A percentile compares a stretch with the other conserved stretches of the same genome.
phyloP scores from a whole-genome alignment of 2,797 vertebrate species.

The Borostomias antarcticus region DNA sequence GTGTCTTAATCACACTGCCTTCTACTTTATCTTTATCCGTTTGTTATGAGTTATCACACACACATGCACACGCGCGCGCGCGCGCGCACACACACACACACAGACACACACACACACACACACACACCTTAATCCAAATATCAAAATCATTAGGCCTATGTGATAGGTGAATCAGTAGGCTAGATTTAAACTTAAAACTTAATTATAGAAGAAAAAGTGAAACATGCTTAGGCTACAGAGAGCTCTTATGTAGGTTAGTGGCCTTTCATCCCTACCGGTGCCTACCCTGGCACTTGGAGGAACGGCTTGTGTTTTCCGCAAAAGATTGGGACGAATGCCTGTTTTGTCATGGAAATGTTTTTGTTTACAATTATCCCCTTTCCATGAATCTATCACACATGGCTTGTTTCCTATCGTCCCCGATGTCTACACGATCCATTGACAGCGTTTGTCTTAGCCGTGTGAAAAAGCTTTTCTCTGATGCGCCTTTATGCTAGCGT shows the following conservation, averaged over 20 bases:
- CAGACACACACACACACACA: constrained; percentile 15
- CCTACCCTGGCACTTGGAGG: not conserved
- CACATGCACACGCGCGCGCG: constrained; percentile 15
- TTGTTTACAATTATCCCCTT: constrained; percentile 86
- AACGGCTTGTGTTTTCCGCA: constrained; percentile 86
- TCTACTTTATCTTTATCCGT: not conserved
- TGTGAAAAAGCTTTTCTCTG: constrained; percentile 82
- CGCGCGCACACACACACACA: constrained; percentile 16
- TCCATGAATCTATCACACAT: constrained; percentile 96
- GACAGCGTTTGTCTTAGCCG: constrained; percentile 91
- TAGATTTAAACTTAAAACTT: too few relatives aligned
- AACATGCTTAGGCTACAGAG: too few relatives aligned
- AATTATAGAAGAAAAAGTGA: too few relatives aligned
- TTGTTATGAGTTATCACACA: constrained; percentile 12
- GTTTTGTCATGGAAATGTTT: constrained; percentile 97
- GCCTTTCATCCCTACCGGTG: not conserved
- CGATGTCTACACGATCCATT: constrained; percentile 90
- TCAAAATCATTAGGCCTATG: too few relatives aligned
- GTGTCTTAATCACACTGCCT: constrained; percentile 1
- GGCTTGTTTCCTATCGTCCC: constrained; percentile 92
- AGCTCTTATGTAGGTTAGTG: too few relatives aligned
- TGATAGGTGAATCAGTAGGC: too few relatives aligned
- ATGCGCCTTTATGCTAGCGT: constrained; percentile 40
- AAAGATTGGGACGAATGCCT: constrained; percentile 85
- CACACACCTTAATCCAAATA: constrained; percentile 1